Evolutionary conservation across 2,797 vertebrate species (phyloP).

Genomic region (Periophthalmus magnuspinnatus): DNA sequence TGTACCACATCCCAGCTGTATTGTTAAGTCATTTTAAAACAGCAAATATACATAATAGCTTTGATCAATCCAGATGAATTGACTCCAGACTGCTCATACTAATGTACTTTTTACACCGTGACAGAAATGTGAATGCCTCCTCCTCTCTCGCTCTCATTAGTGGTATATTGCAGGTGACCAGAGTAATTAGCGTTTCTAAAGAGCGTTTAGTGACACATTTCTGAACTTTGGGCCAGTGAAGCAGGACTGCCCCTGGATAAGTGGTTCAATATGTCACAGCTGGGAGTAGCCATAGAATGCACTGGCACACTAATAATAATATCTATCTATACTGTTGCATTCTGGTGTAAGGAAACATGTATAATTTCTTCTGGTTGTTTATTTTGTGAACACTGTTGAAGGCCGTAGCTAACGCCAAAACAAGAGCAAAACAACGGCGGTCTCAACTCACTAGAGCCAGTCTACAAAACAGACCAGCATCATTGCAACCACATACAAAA

Average conservation of each 20-base stretch:
- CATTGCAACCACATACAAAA: no score
- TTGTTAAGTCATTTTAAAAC: constrained; percentile 1
- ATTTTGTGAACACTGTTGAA: no score
- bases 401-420: no score
- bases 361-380: no score
- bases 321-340: no score
- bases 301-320: background rate
- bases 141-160: constrained; percentile 13
- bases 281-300: background rate
- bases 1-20: background rate
- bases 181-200: constrained; percentile 39
- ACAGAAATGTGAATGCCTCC: constrained; percentile 12
- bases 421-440: no score
- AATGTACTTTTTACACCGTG: background rate
- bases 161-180: constrained; percentile 42
- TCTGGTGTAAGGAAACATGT: no score
- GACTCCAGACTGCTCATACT: constrained; percentile 17
- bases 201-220: constrained; percentile 22
- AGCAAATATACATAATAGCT: background rate
- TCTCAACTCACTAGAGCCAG: no score
- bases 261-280: constrained; percentile 50
- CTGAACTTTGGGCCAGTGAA: constrained; percentile 40
- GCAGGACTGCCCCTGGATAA: constrained; percentile 50
- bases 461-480: no score
- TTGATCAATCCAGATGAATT: background rate